phyloP scores from a whole-genome alignment of 2,888 invertebrate species.

The Halictus ligatus region DNA sequence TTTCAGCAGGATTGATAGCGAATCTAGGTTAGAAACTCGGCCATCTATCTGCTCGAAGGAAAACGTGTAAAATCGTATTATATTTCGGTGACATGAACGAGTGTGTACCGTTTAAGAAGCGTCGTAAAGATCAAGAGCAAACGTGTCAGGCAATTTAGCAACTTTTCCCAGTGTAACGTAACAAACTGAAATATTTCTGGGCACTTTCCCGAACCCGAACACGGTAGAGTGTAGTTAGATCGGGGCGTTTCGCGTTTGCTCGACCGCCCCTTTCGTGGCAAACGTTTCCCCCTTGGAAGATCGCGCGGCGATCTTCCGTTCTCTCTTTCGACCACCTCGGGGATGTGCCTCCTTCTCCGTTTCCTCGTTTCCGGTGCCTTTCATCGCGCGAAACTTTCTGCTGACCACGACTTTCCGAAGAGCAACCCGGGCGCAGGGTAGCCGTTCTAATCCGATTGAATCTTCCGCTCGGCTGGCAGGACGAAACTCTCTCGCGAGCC shows the following conservation, averaged over 20 bases:
- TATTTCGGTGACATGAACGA: too few species aligned
- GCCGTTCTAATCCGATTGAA: conserved; percentile 18
- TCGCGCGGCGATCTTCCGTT: not conserved
- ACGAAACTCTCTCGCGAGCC: not conserved
- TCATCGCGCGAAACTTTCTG: conserved; percentile 31
- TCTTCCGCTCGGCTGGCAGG: not conserved
- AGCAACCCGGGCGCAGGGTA: not conserved
- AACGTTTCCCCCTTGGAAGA: not conserved
- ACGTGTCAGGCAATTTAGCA: too few species aligned
- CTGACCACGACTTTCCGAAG: conserved; percentile 13
- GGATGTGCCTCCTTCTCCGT: not conserved
- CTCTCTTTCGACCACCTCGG: not conserved
- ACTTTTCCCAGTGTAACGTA: too few species aligned
- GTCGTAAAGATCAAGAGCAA: too few species aligned
- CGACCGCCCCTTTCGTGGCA: conserved; percentile 2
- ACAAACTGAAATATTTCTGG: too few species aligned
- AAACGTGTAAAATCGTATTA: too few species aligned
- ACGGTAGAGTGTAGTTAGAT: too few species aligned
- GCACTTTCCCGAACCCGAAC: too few species aligned
- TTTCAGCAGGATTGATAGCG: too few species aligned
- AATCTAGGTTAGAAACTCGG: too few species aligned
- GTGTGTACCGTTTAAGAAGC: too few species aligned
- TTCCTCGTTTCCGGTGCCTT: not conserved
- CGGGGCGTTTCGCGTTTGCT: not conserved
- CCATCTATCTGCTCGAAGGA: too few species aligned